Conservation (phyloP, 2,113 vertebrate species). For the Trematocara nigrifrons region DNA sequence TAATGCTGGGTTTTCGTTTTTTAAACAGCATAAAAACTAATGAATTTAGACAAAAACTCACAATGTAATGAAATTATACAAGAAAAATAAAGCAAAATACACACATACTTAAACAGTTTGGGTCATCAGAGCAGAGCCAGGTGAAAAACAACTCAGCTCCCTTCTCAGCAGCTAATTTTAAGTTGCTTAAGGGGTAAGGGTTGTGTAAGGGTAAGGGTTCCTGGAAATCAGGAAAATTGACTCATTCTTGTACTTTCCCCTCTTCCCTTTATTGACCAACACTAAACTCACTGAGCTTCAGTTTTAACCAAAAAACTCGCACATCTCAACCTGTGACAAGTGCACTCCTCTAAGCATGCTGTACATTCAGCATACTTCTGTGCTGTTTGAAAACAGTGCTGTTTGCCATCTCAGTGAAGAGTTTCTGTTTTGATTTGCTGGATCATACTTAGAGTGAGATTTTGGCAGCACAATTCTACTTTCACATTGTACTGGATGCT, state of each 20-base stretch:
- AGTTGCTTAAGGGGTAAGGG: background rate
- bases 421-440: background rate
- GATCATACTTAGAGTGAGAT: background rate
- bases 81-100: background rate
- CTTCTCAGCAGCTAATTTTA: background rate
- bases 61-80: background rate
- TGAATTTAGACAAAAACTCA: background rate
- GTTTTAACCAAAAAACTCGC: background rate
- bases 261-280: background rate
- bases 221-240: constrained; percentile 16
- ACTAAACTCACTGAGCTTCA: background rate
- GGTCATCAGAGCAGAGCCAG: background rate
- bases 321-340: background rate
- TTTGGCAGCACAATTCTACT: background rate
- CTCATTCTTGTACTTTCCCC: background rate
- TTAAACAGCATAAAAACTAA: background rate
- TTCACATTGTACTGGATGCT: background rate
- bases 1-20: background rate
- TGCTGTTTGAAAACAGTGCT: background rate
- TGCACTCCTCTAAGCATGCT: background rate
- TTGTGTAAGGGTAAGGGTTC: background rate
- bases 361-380: background rate
- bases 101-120: background rate
- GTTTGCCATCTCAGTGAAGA: background rate
- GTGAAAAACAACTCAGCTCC: background rate